These are phyloP conservation scores for Pomacea canaliculata DNA, from an alignment of 2,888 invertebrate genomes.

Conservation along the genomic window DNA sequence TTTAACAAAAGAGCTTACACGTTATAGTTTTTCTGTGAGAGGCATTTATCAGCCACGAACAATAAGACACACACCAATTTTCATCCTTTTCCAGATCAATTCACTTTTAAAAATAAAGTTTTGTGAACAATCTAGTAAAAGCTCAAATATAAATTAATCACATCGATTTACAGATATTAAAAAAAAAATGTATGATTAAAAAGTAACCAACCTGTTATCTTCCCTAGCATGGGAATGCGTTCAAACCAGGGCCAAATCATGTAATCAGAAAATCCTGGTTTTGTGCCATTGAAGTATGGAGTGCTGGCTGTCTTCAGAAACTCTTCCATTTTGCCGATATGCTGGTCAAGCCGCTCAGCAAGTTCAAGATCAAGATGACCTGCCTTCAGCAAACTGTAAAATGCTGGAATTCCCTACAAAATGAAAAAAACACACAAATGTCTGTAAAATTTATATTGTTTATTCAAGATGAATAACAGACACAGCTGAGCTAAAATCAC, in stretches of 20 bases:
- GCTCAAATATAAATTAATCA: too few species aligned
- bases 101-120: too few species aligned
- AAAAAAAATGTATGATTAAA: too few species aligned
- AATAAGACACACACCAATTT: too few species aligned
- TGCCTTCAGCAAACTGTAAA: constrained; percentile 35
- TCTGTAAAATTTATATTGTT: not conserved
- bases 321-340: constrained; percentile 30
- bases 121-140: too few species aligned
- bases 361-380: constrained; percentile 29
- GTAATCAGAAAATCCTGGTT: constrained; percentile 49
- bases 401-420: constrained; percentile 37
- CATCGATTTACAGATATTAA: too few species aligned
- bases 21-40: too few species aligned
- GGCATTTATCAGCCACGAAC: too few species aligned
- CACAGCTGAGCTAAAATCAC: too few species aligned
- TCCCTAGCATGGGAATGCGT: constrained; percentile 36
- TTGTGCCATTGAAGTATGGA: constrained; percentile 39
- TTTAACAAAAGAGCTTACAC: too few species aligned
- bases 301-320: constrained; percentile 29
- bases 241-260: constrained; percentile 63
- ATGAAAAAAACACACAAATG: not conserved
- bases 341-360: constrained; percentile 26
- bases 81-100: too few species aligned
- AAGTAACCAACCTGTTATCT: constrained; percentile 29
- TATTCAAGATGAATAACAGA: too few species aligned